Evolutionary conservation across 2,113 vertebrate species (phyloP), one percentile per base, ranked within the genome.

Genomic region (Oryzias woworae): DNA sequence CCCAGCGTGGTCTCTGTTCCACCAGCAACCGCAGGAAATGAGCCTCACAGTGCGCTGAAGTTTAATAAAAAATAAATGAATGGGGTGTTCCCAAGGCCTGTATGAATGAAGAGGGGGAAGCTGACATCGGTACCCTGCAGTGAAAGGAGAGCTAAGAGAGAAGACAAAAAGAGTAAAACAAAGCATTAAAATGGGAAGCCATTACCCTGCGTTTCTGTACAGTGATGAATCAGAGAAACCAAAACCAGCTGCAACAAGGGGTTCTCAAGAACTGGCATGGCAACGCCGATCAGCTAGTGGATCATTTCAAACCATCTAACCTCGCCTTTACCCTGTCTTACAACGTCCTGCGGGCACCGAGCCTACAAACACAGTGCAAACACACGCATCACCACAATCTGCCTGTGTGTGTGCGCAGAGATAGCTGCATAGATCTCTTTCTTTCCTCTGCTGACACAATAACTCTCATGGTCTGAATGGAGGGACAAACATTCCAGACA

Each of bases 31-130:
- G 71, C 90, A 90, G 90, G 89, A 92, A 93, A 91, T 92, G 88
- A 90, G 83, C 84, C 87, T 85, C 66, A 23, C 77, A 80, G 87
- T 88, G 88, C 78, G 80, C 81, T 90, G 89, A 92, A 90, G 89
- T 93, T 92, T 92, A 93, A 92, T 92, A 91, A 91, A 91, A 89
- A 85, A 86, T 87, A 84, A 90, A 91, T 90, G 90, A 90, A 91
- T 89, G 90, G 90, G 88, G 90, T 92, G 88, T 92, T 63, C 89
- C 85, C 80, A 67, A 78, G 84, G 84, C 90, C 83, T 75, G 73
- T 74, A 74, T 73, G 79, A 85, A 81, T 75, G 78, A 51, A 71
- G 67, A 62, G 54, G 73, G 52, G 63, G 53, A 81, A 71, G 73
- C 24, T 42, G 31, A 18, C 61, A 62, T 45, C 13, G 60, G 77